phyloP scores from a whole-genome alignment of 2,888 invertebrate genomes.

The Bursaphelenchus okinawaensis region DNA sequence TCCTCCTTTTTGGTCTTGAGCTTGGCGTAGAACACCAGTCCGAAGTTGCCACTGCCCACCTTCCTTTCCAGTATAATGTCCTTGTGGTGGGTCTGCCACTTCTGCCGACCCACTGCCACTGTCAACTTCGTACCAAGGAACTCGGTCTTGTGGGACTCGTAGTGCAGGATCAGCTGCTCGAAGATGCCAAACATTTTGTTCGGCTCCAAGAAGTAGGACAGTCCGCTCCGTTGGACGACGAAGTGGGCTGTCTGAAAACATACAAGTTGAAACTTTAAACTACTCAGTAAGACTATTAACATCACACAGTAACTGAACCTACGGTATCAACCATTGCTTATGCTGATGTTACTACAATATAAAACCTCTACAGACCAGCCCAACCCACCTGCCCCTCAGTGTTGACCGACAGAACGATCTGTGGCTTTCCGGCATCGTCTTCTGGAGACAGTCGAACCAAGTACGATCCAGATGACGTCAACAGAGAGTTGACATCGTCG shows the following conservation, averaged over 20 bases:
- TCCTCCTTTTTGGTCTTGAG: background rate
- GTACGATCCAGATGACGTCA: too few species aligned
- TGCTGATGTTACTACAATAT: too few species aligned
- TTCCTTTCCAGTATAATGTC: slow-evolving; percentile 1
- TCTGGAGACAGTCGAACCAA: too few species aligned
- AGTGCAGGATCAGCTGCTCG: background rate
- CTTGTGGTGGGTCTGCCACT: background rate
- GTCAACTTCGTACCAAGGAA: background rate
- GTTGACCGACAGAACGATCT: too few species aligned
- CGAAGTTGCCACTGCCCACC: background rate
- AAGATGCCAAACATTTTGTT: background rate
- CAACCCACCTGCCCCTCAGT: too few species aligned
- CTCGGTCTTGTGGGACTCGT: background rate
- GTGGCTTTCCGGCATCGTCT: too few species aligned
- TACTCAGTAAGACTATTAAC: too few species aligned
- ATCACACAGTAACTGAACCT: too few species aligned
- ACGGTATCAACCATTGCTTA: too few species aligned
- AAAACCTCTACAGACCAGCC: too few species aligned
- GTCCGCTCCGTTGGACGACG: background rate
- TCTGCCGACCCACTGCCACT: background rate
- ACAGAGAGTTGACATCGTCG: too few species aligned
- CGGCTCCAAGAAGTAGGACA: background rate
- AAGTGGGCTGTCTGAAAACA: background rate
- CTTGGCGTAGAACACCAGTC: background rate
- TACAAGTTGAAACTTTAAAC: background rate